Conservation (phyloP, 2,888 invertebrate genomes). For the Sussaba pulchella region DNA sequence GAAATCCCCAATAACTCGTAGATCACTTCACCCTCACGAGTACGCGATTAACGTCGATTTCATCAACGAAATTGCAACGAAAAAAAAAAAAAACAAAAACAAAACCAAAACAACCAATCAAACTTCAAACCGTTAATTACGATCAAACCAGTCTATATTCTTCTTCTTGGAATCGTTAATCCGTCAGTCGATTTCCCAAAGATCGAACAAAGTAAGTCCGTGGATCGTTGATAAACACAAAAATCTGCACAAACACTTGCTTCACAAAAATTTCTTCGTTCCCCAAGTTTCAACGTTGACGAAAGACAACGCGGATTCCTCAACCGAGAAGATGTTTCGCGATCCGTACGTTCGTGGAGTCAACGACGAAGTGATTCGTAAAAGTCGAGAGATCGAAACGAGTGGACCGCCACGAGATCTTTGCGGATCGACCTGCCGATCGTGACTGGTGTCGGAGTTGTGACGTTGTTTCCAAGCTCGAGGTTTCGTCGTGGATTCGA, state of each 20-base stretch:
- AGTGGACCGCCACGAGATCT: slow-evolving; percentile 31
- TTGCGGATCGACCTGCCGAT: slow-evolving; percentile 74
- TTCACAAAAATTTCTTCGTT: too few relatives aligned
- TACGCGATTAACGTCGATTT: neutral
- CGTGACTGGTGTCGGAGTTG: slow-evolving; percentile 74
- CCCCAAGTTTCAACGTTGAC: too few relatives aligned
- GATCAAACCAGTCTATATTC: too few relatives aligned
- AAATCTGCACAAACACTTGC: neutral
- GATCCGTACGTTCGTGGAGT: neutral
- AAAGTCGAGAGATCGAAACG: neutral
- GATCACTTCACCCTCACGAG: slow-evolving; percentile 38
- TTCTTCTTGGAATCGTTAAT: neutral
- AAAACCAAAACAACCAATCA: too few relatives aligned
- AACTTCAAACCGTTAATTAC: too few relatives aligned
- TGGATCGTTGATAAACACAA: too few relatives aligned
- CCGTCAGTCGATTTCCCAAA: too few relatives aligned
- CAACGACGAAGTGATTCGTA: too few relatives aligned
- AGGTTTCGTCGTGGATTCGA: too few relatives aligned
- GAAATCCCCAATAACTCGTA: slow-evolving; percentile 62
- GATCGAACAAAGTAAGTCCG: too few relatives aligned
- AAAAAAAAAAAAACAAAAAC: neutral
- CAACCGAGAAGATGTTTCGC: too few relatives aligned
- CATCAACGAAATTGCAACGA: neutral
- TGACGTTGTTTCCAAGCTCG: slow-evolving; percentile 63
- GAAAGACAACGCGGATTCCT: too few relatives aligned